These are phyloP conservation scores for Parapristionchus giblindavisi DNA, from an alignment of 2,888 invertebrate genomes.

Conservation along the genomic window DNA sequence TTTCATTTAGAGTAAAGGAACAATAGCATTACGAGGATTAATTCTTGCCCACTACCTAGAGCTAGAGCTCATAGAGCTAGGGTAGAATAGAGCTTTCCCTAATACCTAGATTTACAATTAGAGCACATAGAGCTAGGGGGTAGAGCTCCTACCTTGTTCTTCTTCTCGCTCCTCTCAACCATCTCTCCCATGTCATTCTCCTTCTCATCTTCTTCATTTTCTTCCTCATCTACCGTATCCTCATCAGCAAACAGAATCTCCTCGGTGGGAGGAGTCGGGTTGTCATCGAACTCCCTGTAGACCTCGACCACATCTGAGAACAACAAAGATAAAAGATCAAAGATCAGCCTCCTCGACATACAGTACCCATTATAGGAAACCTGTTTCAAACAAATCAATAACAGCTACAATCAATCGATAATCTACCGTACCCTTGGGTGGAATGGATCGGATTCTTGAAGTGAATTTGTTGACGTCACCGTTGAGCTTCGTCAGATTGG, in stretches of 20 bases:
- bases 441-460: conserved; percentile 9
- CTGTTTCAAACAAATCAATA: background rate
- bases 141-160: background rate
- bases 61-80: too few species aligned
- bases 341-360: background rate
- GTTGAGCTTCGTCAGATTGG: background rate
- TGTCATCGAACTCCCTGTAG: background rate
- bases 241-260: conserved; percentile 20
- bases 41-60: too few species aligned
- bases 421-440: conserved; percentile 12
- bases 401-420: background rate
- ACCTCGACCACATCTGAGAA: background rate
- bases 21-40: too few species aligned
- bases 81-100: too few species aligned
- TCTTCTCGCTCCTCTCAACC: background rate
- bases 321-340: background rate
- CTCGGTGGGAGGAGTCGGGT: conserved; percentile 4
- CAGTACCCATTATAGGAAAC: background rate
- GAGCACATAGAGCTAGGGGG: too few species aligned
- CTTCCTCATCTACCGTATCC: conserved; percentile 8
- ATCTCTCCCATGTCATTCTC: background rate
- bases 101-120: too few species aligned
- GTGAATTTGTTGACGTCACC: background rate
- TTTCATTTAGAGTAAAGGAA: too few species aligned
- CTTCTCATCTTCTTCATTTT: background rate